phyloP scores from a whole-genome alignment of 1,140 invertebrate species.

The Drosophila equinoxialis region DNA sequence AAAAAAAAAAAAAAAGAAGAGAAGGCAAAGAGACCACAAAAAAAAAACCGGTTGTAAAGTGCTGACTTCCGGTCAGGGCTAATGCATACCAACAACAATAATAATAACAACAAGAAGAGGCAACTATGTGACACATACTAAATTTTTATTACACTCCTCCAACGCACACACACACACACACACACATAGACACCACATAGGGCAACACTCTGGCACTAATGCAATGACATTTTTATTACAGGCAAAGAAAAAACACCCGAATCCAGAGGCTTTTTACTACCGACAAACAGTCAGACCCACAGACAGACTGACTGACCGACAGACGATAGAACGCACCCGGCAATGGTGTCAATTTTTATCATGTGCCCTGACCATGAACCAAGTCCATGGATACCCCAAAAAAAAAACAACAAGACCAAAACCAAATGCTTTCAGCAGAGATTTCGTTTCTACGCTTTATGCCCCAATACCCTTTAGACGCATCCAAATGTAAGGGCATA shows the following conservation, averaged over 20 bases:
- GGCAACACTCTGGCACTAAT: slow-evolving; percentile 59
- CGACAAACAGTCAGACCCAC: slow-evolving; percentile 2
- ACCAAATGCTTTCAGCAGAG: background rate
- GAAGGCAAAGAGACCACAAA: slow-evolving; percentile 25
- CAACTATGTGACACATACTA: slow-evolving; percentile 79
- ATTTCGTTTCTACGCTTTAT: background rate
- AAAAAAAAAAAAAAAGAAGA: background rate
- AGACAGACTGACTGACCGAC: background rate
- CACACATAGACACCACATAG: slow-evolving; percentile 19
- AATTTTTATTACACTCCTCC: slow-evolving; percentile 69
- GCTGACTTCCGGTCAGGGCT: slow-evolving; percentile 67
- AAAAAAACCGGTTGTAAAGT: slow-evolving; percentile 61
- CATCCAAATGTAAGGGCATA: background rate
- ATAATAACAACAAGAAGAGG: slow-evolving; percentile 17
- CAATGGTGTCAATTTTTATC: slow-evolving; percentile 77
- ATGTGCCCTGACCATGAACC: slow-evolving; percentile 66
- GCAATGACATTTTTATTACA: slow-evolving; percentile 79
- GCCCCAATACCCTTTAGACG: background rate
- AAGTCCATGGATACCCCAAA: slow-evolving; percentile 31
- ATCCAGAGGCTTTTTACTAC: slow-evolving; percentile 59
- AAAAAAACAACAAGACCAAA: background rate
- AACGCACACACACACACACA: slow-evolving; percentile 22
- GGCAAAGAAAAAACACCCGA: slow-evolving; percentile 55
- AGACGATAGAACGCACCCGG: slow-evolving; percentile 3
- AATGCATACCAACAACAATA: slow-evolving; percentile 38